Conservation (phyloP, 2,113 vertebrate species). For the Camelus dromedarius region DNA sequence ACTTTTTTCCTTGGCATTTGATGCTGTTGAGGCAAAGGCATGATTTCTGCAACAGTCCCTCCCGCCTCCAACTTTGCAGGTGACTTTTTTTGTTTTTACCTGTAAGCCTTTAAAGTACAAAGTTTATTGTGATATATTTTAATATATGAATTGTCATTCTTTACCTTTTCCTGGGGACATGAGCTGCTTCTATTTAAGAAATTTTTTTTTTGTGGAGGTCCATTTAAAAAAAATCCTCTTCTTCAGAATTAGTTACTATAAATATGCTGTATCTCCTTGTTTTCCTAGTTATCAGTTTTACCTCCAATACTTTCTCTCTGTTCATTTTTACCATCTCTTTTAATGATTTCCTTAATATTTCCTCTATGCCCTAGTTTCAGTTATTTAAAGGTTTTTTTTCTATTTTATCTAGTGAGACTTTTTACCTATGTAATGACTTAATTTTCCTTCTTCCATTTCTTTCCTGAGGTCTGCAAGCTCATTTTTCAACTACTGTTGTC, state of each 20-base stretch:
- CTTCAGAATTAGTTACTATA: not conserved
- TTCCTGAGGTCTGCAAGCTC: not conserved
- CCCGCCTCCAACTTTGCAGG: not conserved
- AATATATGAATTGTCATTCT: not conserved
- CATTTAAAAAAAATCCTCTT: not conserved
- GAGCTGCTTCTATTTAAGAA: not conserved
- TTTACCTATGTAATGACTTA: constrained; percentile 4
- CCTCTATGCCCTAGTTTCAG: not conserved
- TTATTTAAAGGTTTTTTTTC: not conserved
- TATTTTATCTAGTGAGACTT: not conserved
- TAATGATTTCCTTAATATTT: constrained; percentile 1
- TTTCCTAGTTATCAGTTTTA: not conserved
- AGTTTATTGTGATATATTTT: not conserved
- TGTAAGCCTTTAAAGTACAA: not conserved
- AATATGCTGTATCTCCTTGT: not conserved
- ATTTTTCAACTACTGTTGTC: constrained; percentile 40
- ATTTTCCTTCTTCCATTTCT: constrained; percentile 44
- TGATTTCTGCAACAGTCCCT: not conserved
- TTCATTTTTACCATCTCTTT: constrained; percentile 33
- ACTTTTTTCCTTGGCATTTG: not conserved
- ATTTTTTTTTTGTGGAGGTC: not conserved
- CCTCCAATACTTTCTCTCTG: not conserved
- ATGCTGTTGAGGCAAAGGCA: not conserved
- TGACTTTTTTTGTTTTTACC: not conserved
- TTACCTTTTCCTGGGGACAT: not conserved